phyloP scores from a whole-genome alignment of 1,140 invertebrate genomes.

The Zaprionus ghesquierei region DNA sequence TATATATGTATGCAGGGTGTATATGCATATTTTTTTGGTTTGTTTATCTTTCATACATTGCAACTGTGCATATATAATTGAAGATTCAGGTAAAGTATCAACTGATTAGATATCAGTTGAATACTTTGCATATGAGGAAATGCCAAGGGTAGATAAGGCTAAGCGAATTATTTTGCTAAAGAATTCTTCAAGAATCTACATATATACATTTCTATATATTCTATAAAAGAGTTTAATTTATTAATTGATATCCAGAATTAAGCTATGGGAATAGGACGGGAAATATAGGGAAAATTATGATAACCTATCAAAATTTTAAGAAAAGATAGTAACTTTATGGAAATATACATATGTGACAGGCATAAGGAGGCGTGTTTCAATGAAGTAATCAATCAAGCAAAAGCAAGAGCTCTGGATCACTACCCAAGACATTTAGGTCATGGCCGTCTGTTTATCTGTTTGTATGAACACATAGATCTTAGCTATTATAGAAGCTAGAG shows the following conservation, averaged over 20 bases:
- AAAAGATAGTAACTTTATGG: too few species aligned
- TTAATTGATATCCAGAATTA: not conserved
- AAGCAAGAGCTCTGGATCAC: too few species aligned
- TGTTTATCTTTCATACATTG: not conserved
- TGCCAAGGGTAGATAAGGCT: not conserved
- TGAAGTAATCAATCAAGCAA: too few species aligned
- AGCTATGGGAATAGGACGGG: too few species aligned
- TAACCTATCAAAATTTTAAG: too few species aligned
- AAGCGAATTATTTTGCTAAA: not conserved
- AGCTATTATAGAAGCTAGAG: too few species aligned
- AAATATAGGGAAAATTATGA: too few species aligned
- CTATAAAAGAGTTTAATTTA: not conserved
- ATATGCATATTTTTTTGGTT: not conserved
- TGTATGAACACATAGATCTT: too few species aligned
- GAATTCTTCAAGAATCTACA: not conserved
- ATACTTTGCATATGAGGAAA: not conserved
- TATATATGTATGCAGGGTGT: not conserved
- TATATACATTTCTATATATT: not conserved
- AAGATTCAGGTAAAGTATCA: not conserved
- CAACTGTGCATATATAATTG: not conserved
- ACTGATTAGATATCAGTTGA: not conserved
- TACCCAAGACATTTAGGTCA: too few species aligned
- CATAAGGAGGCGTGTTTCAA: too few species aligned
- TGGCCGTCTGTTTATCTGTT: too few species aligned
- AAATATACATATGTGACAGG: too few species aligned